Evolutionary conservation across 2,888 invertebrate species (phyloP), one percentile per base, ranked within the genome.

Genomic region (Eilema depressum): DNA sequence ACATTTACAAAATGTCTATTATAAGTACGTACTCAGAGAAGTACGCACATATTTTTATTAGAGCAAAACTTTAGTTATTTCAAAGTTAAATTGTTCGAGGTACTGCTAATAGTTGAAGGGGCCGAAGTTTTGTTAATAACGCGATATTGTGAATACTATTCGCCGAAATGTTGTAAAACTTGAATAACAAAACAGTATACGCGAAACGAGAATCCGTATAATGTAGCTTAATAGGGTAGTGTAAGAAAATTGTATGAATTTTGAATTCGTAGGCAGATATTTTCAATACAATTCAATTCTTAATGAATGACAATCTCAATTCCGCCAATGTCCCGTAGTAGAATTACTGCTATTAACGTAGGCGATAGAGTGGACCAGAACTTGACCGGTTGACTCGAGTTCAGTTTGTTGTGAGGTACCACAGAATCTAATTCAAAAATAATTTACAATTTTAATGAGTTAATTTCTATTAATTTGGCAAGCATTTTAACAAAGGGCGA

Each of bases 1-100:
- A 66, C 14, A 66, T 61, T 41, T n/a, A 56, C 28, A 56, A 47
- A 66, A 41, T 56, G 63, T 11, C 12, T 37, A 1, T 37, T 11
- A 37, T 0, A 69, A 68, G 23, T 25, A 17, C 37, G 61, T 66
- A 70, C 62, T 64, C 61, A 69, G 70, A 75, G 74, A 63, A 70
- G 59, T 62, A 61, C 23, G 71, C 69, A 66, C 74, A 80, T 76
- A 75, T 79, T 83, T 82, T 79, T 82, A 83, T 84, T 79, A 82
- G 70, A 70, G 73, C 68, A 80, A 88, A 92, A 92, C 84, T 87
- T 88, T 80, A 80, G 79, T 87, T 86, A 89, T 90, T 87, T 80
- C 83, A 72, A 92, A 93, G 92, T 92, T 93, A 91, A 89, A 93
- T 93, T 92, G 89, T 79, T 84, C 68, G 74, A 75, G 64, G 68